Evolutionary conservation across 1,140 invertebrate genomes (phyloP).

Genomic region (Tigriopus japonicus): DNA sequence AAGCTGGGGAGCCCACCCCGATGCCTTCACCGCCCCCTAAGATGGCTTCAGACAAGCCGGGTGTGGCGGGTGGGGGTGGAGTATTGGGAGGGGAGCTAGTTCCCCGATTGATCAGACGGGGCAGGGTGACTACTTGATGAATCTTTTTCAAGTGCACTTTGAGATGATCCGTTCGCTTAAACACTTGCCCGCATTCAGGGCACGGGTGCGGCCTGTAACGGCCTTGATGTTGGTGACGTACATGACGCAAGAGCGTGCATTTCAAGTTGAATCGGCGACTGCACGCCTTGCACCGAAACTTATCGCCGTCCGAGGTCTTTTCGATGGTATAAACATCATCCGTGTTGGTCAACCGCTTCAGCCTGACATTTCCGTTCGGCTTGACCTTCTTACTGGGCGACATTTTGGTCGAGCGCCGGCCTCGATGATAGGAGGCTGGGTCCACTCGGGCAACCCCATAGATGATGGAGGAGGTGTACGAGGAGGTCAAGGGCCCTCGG

Average conservation of each 20-base stretch:
- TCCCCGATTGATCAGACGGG: not conserved
- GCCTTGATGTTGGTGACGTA: conserved; percentile 14
- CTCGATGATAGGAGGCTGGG: too few species aligned
- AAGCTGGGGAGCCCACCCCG: too few species aligned
- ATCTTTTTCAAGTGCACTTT: conserved; percentile 15
- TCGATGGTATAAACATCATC: conserved; percentile 9
- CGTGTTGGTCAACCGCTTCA: conserved; percentile 11
- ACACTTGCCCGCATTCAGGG: conserved; percentile 8
- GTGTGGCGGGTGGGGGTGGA: not conserved
- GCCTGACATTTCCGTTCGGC: not conserved
- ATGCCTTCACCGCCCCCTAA: too few species aligned
- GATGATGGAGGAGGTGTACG: not conserved
- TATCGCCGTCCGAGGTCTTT: conserved; percentile 5
- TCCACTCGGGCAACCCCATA: too few species aligned
- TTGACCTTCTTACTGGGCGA: not conserved
- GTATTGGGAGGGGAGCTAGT: not conserved
- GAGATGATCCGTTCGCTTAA: conserved; percentile 13
- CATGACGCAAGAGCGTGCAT: conserved; percentile 13
- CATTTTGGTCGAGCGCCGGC: too few species aligned
- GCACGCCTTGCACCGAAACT: conserved; percentile 10
- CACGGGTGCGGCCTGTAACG: conserved; percentile 12
- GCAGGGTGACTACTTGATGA: conserved; percentile 5
- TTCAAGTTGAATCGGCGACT: conserved; percentile 11
- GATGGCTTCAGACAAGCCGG: not conserved
- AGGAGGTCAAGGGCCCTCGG: too few species aligned